Evolutionary conservation across 2,888 invertebrate genomes (phyloP).

Genomic region (Oligia fasciuncula): DNA sequence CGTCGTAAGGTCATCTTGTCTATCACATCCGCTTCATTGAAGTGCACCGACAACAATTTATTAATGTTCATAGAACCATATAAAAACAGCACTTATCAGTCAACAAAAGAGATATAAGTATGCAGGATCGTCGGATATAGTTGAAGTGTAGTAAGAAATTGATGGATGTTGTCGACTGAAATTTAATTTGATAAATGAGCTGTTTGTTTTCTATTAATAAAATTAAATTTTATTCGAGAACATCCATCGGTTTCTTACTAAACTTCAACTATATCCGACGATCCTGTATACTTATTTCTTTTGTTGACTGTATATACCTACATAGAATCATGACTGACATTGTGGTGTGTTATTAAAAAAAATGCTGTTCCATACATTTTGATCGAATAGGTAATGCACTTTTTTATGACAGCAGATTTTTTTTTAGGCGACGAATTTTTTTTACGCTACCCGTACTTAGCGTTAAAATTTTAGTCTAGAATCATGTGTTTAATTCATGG

Average conservation of each 20-base stretch:
- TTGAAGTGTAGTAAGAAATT: not conserved
- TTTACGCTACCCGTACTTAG: too few species aligned
- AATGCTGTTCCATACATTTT: too few species aligned
- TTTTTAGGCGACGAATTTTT: too few species aligned
- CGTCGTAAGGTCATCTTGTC: constrained; percentile 39
- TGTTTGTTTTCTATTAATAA: too few species aligned
- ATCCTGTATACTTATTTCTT: too few species aligned
- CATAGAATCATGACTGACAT: not conserved
- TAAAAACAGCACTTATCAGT: not conserved
- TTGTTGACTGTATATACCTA: too few species aligned
- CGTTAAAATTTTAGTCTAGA: not conserved
- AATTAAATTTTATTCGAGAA: too few species aligned
- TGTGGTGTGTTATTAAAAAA: not conserved
- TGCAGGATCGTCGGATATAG: not conserved
- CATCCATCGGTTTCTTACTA: too few species aligned
- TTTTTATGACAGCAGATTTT: too few species aligned
- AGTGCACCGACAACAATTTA: constrained; percentile 9
- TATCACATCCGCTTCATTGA: constrained; percentile 48
- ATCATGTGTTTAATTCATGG: not conserved
- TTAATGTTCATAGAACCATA: not conserved
- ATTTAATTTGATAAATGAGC: not conserved
- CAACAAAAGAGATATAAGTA: too few species aligned
- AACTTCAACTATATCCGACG: too few species aligned
- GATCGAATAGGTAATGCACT: too few species aligned
- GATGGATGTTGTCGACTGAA: not conserved